Percentiles rank a stretch among this genome's conserved stretches.
Conservation (phyloP, 2,797 vertebrate species). For the Mus caroli region DNA sequence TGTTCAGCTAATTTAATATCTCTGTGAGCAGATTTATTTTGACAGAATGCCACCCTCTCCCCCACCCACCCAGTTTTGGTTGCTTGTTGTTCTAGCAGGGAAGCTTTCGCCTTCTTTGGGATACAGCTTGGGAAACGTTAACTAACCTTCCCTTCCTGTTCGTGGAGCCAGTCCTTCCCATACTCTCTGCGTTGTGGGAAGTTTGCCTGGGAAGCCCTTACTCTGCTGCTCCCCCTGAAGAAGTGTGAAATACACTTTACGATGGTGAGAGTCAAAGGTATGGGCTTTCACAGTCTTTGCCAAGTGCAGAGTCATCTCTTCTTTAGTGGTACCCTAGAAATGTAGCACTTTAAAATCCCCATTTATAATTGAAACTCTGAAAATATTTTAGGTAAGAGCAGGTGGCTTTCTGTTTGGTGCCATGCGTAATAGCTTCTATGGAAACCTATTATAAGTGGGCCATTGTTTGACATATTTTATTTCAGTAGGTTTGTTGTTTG, state of each 20-base stretch:
- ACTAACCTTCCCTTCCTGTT: not conserved
- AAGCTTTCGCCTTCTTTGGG: not conserved
- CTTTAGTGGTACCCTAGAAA: not conserved
- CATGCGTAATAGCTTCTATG: conserved; percentile 57
- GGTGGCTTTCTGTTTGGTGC: conserved; percentile 67
- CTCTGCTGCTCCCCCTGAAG: not conserved
- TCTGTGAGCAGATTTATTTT: conserved; percentile 65
- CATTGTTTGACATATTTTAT: conserved; percentile 65
- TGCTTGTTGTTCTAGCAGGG: conserved; percentile 9
- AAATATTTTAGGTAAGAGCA: conserved; percentile 72
- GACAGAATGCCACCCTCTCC: conserved; percentile 49
- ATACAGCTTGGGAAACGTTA: conserved; percentile 14
- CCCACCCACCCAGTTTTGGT: conserved; percentile 35
- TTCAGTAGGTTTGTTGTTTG: conserved; percentile 55
- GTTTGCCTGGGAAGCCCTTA: not conserved
- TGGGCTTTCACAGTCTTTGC: not conserved
- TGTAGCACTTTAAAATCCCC: conserved; percentile 37
- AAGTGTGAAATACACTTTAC: conserved; percentile 29
- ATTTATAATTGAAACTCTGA: conserved; percentile 63
- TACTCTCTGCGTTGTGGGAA: conserved; percentile 20
- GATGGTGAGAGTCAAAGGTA: conserved; percentile 20
- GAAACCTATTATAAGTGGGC: conserved; percentile 60
- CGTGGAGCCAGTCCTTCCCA: not conserved
- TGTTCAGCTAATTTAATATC: conserved; percentile 46
- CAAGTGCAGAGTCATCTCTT: conserved; percentile 45